Evolutionary conservation across 2,797 vertebrate species (phyloP).

Genomic region (Crypturellus tataupa): DNA sequence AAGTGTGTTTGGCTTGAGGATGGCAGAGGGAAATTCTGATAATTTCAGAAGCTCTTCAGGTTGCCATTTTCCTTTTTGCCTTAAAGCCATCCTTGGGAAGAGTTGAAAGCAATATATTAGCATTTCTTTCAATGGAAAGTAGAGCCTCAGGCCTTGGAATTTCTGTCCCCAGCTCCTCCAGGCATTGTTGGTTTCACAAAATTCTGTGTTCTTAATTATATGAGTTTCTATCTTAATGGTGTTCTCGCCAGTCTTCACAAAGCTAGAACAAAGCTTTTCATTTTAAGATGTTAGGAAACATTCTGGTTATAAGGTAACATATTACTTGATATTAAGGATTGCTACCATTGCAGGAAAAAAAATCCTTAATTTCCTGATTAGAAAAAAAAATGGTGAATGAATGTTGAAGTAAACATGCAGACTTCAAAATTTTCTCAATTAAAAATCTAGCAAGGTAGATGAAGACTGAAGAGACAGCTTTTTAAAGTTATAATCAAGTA

Average conservation of each 20-base stretch:
- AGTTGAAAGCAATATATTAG: neutral
- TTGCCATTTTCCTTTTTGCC: neutral
- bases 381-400: neutral
- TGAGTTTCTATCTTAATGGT: neutral
- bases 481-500: neutral
- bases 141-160: neutral
- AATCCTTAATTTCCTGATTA: neutral
- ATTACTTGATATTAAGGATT: neutral
- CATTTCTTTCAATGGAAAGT: neutral
- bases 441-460: neutral
- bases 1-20: neutral
- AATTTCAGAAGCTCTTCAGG: neutral
- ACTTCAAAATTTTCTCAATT: neutral
- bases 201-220: neutral
- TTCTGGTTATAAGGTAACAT: neutral
- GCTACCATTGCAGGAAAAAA: neutral
- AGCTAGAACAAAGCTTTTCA: neutral
- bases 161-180: neutral
- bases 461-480: too few relatives aligned
- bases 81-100: neutral
- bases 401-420: neutral
- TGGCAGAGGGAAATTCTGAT: neutral
- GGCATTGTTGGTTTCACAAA: neutral
- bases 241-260: neutral
- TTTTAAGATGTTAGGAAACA: neutral